Conservation (phyloP, 2,113 vertebrate genomes). For the Brachypteracias leptosomus region DNA sequence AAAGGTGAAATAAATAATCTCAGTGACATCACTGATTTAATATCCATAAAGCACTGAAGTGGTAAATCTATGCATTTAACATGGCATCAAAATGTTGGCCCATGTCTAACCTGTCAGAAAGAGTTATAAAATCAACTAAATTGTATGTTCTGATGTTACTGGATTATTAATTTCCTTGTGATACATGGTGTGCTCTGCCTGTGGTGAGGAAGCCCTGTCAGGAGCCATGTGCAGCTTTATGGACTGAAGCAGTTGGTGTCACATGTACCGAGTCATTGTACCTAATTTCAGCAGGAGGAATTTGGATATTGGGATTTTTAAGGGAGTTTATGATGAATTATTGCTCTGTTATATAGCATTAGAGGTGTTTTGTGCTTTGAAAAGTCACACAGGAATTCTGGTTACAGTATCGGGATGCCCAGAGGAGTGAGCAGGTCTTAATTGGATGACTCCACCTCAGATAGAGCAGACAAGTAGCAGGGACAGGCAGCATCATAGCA, state of each 20-base stretch:
- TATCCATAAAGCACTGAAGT: not conserved
- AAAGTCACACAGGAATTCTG: not conserved
- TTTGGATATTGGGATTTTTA: not conserved
- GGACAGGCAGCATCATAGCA: not conserved
- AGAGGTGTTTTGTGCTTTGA: not conserved
- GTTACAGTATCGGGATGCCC: not conserved
- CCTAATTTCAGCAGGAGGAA: not conserved
- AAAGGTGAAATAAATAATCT: not conserved
- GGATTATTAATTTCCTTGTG: not conserved
- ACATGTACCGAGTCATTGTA: rapidly evolving
- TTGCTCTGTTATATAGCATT: not conserved
- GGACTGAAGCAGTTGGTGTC: not conserved
- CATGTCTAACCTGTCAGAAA: not conserved
- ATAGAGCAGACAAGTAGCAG: not conserved
- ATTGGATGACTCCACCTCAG: not conserved
- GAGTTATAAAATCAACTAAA: not conserved
- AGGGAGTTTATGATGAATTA: not conserved
- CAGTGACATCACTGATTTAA: not conserved
- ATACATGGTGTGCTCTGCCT: not conserved
- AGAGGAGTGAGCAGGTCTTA: not conserved
- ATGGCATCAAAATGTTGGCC: not conserved
- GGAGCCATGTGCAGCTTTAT: not conserved
- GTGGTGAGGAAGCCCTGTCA: not conserved
- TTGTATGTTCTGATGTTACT: not conserved
- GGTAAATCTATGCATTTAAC: not conserved